Evolutionary conservation across 2,113 vertebrate genomes (phyloP), one percentile per base, ranked within the genome.

Genomic region (Numida meleagris): DNA sequence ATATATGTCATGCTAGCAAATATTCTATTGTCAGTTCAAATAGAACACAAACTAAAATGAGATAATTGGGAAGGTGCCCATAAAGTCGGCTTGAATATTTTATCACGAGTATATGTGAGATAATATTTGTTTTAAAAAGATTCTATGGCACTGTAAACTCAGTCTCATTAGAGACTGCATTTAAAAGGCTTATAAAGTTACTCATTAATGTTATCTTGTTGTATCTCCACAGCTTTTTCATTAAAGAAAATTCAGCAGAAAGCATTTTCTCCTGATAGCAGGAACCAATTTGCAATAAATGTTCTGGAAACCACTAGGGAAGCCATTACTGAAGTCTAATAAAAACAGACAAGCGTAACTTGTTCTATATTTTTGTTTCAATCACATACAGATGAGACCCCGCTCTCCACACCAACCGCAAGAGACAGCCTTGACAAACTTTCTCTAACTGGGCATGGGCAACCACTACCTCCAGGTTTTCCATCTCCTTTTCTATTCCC

Each of bases 401-500:
- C 98, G 25, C 98, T 99, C 98, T 99, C 99, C 97, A 99, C 99
- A 96, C 99, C 99, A 87, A 99, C 99, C 61, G 98, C 99, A 73
- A 99, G 99, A 98, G 99, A 99, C 97, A 99, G 98, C 98, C 99
- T 99, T 95, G 99, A 99, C 98, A 98, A 99, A 98, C 98, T 99
- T 98, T 99, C 99, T 95, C 95, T 99, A 97, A 98, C 99, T 86
- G 98, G 99, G 92, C 99, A 99, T 57, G 98, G 99, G 96, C 99
- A 99, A 94, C 98, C 98, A 76, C 98, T 99, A 82, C 99, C 99
- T 94, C 99, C 99, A 0, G 99, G 99, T 84, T 99, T 99, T 95
- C 99, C 99, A 42, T 99, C 99, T 96, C 99, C 99, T 94, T 99
- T 99, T 89, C 99, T 99, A 94, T 99, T 99, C 97, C 99, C 99